phyloP scores from a whole-genome alignment of 2,113 vertebrate species.

The Condylura cristata region DNA sequence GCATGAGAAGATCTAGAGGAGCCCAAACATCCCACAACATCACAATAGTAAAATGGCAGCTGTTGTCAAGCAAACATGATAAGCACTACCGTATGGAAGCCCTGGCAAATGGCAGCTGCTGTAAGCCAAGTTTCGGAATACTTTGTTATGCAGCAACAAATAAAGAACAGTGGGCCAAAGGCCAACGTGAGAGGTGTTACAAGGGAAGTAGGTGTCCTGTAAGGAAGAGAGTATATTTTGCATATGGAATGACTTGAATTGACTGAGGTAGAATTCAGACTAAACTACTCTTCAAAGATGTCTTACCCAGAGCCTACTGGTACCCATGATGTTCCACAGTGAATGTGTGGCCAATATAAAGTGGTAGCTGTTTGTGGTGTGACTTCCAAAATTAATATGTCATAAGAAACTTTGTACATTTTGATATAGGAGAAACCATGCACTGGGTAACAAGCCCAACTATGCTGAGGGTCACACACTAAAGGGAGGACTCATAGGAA shows the following conservation, averaged over 20 bases:
- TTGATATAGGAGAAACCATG: not conserved
- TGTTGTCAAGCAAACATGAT: too few relatives aligned
- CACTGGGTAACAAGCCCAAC: not conserved
- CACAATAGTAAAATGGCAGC: not conserved
- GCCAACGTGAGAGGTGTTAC: not conserved
- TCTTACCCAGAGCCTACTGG: not conserved
- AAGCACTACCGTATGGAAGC: too few relatives aligned
- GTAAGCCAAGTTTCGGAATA: not conserved
- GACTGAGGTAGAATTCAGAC: not conserved
- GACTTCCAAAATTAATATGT: not conserved
- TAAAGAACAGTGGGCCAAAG: not conserved
- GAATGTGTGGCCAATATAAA: not conserved
- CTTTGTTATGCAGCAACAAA: not conserved
- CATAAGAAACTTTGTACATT: not conserved
- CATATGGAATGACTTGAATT: not conserved
- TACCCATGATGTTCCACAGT: not conserved
- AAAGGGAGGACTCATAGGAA: not conserved
- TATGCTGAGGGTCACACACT: not conserved
- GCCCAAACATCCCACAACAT: not conserved
- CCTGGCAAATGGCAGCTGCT: not conserved
- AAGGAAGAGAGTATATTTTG: not conserved
- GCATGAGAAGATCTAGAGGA: not conserved
- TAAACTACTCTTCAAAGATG: constrained; percentile 1
- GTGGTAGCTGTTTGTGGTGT: not conserved
- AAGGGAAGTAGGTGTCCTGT: fast-evolving